Conservation (phyloP, 92 coral and sea anemone species). For the Zoanthus solanderi region DNA sequence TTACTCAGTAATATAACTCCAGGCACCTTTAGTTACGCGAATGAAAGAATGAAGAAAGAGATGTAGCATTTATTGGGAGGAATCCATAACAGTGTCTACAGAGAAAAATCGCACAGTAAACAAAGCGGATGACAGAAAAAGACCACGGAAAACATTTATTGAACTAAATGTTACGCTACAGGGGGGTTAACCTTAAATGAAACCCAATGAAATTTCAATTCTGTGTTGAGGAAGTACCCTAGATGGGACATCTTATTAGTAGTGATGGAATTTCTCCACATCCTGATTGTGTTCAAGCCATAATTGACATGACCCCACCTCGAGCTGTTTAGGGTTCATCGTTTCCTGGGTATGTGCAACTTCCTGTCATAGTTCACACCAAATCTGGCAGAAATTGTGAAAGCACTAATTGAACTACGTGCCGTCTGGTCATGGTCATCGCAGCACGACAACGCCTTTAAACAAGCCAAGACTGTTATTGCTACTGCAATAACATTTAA, state of each 20-base stretch:
- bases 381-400: slow-evolving; percentile 16
- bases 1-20: slow-evolving; percentile 7
- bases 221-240: not conserved
- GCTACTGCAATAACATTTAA: not conserved
- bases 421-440: slow-evolving; percentile 28
- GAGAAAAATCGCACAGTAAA: slow-evolving; percentile 33
- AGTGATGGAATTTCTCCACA: slow-evolving; percentile 20
- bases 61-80: no score
- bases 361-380: slow-evolving; percentile 30
- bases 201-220: not conserved
- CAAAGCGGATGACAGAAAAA: slow-evolving; percentile 28
- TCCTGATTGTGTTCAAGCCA: slow-evolving; percentile 25
- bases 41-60: not conserved
- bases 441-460: not conserved
- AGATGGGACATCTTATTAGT: slow-evolving; percentile 5
- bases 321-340: not conserved
- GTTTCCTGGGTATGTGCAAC: slow-evolving; percentile 20
- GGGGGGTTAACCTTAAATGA: slow-evolving; percentile 27
- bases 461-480: no score
- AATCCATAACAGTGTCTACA: no score
- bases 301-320: slow-evolving; percentile 5
- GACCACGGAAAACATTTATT: not conserved
- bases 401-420: not conserved
- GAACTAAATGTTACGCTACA: slow-evolving; percentile 4
- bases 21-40: not conserved